Conservation (phyloP, 2,888 invertebrate species). For the Nomada fabriciana region DNA sequence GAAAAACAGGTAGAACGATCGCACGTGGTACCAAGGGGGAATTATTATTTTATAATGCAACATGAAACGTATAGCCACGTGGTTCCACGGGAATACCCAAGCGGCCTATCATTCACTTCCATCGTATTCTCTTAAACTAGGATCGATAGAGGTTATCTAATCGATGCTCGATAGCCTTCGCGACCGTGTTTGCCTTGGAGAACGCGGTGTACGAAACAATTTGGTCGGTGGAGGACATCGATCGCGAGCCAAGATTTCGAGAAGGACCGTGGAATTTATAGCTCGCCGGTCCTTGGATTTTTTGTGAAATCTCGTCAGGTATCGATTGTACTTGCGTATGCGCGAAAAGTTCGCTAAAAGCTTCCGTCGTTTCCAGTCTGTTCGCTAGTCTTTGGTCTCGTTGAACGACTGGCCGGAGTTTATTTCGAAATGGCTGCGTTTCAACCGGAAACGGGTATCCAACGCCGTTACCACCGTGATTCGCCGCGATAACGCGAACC, state of each 20-base stretch:
- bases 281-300: conserved; percentile 21
- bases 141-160: conserved; percentile 49
- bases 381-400: too few species aligned
- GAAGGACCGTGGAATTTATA: conserved; percentile 3
- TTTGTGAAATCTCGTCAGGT: conserved; percentile 32
- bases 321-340: conserved; percentile 23
- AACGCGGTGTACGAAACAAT: conserved; percentile 4
- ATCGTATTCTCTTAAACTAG: conserved; percentile 39
- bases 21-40: background rate
- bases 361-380: background rate
- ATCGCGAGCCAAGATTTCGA: conserved; percentile 21
- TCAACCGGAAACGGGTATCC: conserved; percentile 2
- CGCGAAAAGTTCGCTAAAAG: conserved; percentile 9
- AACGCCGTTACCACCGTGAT: conserved; percentile 37
- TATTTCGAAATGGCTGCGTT: background rate
- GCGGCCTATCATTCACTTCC: conserved; percentile 46
- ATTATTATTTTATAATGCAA: conserved; percentile 31
- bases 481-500: conserved; percentile 37
- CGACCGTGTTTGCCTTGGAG: conserved; percentile 32
- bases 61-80: conserved; percentile 12
- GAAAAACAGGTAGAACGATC: background rate
- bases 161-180: conserved; percentile 33
- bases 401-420: background rate
- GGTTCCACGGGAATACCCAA: conserved; percentile 16
- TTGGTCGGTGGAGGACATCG: conserved; percentile 12